Evolutionary conservation across 92 coral and sea anemone species (phyloP).

Genomic region (Palythoa heliodiscus): DNA sequence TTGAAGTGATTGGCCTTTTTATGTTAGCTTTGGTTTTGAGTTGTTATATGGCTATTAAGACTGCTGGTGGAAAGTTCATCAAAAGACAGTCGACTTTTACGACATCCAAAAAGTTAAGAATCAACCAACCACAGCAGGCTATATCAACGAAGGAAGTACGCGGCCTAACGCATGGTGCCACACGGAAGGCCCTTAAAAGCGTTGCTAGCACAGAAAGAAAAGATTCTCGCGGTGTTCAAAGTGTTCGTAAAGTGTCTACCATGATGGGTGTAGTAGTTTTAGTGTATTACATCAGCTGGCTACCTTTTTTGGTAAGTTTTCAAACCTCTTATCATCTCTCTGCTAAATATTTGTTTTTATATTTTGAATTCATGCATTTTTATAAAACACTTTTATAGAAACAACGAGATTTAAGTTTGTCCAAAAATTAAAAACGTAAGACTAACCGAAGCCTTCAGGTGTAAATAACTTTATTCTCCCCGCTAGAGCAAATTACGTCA

Average conservation of each 20-base stretch:
- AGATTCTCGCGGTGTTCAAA: constrained; percentile 60
- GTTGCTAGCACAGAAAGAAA: constrained; percentile 1
- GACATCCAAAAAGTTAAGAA: constrained; percentile 20
- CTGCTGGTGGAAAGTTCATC: constrained; percentile 68
- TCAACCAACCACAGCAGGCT: background rate
- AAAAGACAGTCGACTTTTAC: constrained; percentile 66
- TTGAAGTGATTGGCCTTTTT: constrained; percentile 68
- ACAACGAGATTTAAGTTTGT: too few species aligned
- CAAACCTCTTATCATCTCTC: too few species aligned
- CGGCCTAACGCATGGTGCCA: background rate
- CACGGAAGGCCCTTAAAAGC: background rate
- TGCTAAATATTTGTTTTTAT: background rate
- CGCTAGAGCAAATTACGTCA: too few species aligned
- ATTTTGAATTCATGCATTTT: too few species aligned
- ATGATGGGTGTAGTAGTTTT: constrained; percentile 83
- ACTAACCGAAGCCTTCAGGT: too few species aligned
- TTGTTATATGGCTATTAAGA: constrained; percentile 68
- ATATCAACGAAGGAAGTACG: background rate
- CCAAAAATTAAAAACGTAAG: too few species aligned
- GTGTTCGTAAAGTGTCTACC: constrained; percentile 56
- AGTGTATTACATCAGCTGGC: constrained; percentile 82
- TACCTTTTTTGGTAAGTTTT: constrained; percentile 87
- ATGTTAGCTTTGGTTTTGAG: constrained; percentile 53
- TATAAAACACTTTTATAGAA: too few species aligned
- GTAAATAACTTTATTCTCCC: too few species aligned